phyloP scores from a whole-genome alignment of 2,888 invertebrate genomes.

The Agrilus cyanescens region DNA sequence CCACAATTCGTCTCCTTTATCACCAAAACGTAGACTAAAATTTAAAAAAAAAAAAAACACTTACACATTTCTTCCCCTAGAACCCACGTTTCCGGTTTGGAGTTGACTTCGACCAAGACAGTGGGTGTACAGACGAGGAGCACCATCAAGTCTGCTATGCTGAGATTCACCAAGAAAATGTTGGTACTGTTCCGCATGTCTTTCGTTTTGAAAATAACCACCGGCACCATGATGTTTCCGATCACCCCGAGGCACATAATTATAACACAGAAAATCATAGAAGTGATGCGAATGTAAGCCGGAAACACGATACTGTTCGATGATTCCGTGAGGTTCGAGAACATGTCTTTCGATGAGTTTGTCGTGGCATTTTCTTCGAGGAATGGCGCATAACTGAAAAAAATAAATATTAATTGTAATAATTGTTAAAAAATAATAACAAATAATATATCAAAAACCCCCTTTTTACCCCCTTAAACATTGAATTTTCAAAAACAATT shows the following conservation, averaged over 20 bases:
- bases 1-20: too few relatives aligned
- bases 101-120: constrained; percentile 86
- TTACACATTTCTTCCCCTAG: constrained; percentile 88
- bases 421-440: too few relatives aligned
- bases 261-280: constrained; percentile 77
- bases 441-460: too few relatives aligned
- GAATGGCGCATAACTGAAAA: constrained; percentile 2
- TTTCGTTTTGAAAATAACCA: constrained; percentile 83
- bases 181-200: constrained; percentile 94
- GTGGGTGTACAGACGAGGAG: constrained; percentile 86
- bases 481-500: too few relatives aligned
- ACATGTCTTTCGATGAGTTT: constrained; percentile 12
- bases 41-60: constrained; percentile 36
- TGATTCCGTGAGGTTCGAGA: constrained; percentile 24
- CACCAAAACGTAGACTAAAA: too few relatives aligned
- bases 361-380: constrained; percentile 1
- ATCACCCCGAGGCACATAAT: constrained; percentile 84
- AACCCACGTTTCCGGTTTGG: constrained; percentile 84
- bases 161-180: constrained; percentile 86
- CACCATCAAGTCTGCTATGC: constrained; percentile 85
- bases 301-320: constrained; percentile 46
- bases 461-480: too few relatives aligned
- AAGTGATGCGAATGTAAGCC: constrained; percentile 75
- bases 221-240: constrained; percentile 87
- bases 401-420: not conserved